Conservation (phyloP, 1,140 invertebrate species). For the Drosophila tani region DNA sequence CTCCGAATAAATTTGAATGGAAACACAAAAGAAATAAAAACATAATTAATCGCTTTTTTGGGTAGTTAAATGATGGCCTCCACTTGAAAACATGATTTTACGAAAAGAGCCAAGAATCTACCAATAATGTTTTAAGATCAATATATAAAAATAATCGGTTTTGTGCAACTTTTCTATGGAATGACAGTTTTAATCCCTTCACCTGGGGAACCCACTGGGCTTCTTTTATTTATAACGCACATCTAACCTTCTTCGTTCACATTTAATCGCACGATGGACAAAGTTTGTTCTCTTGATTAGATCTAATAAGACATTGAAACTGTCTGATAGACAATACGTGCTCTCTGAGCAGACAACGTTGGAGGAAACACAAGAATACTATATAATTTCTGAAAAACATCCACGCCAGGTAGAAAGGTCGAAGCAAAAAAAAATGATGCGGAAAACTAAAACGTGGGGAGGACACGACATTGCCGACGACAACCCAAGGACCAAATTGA, state of each 20-base stretch:
- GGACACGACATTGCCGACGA: not conserved
- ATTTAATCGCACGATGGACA: conserved; percentile 9
- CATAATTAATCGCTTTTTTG: too few relatives aligned
- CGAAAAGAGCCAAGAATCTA: too few relatives aligned
- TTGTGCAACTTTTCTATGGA: not conserved
- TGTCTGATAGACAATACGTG: conserved; percentile 20
- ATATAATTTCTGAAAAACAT: conserved; percentile 4
- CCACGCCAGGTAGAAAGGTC: conserved; percentile 1
- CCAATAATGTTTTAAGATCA: too few relatives aligned
- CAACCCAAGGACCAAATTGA: conserved; percentile 14
- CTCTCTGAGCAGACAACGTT: conserved; percentile 1
- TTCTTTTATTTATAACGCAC: conserved; percentile 1
- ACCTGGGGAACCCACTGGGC: too few relatives aligned
- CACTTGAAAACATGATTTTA: too few relatives aligned
- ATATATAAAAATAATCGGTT: not conserved
- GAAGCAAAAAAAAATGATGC: not conserved
- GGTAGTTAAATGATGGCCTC: too few relatives aligned
- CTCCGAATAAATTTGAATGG: too few relatives aligned
- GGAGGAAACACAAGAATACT: not conserved
- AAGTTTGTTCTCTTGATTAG: conserved; percentile 17
- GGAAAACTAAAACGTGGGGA: not conserved
- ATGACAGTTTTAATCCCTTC: not conserved
- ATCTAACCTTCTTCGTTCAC: not conserved
- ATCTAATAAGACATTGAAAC: conserved; percentile 21
- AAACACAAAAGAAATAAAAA: too few relatives aligned